Evolutionary conservation across 2,113 vertebrate species (phyloP), one percentile per base, ranked within the genome.

Genomic region (Murina feae): DNA sequence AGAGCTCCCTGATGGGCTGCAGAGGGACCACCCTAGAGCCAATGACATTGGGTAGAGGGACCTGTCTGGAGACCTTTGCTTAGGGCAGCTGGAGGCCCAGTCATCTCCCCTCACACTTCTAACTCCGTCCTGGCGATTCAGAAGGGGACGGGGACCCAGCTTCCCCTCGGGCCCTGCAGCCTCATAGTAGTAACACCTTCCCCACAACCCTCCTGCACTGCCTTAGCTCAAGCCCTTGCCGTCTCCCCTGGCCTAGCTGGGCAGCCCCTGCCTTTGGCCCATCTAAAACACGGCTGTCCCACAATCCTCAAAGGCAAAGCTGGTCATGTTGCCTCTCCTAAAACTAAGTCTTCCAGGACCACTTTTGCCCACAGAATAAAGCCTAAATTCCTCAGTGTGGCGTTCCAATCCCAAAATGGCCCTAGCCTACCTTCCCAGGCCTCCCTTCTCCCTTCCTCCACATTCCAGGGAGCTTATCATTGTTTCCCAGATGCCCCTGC

Each of bases 71-170:
- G 39, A 14, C n/a, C 35, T 53, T 60, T 2, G 14, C 23, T 80
- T n/a, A 16, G 32, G 86, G 28, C 5, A n/a, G 6, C 16, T 37
- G 4, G 75, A 71, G 39, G n/a, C 18, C 35, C 35, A 21, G 1
- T 11, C 0, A 0, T 60, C 37, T 82, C 20, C 39, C 5, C 21
- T 37, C 25, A 37, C 4, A 23, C 35, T 74, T 42, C 68, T 76
- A 39, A 58, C 1, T 44, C 28, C 79, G 35, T 89, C 28, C 25
- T 9, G 0, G 23, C 49, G 49, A 35, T 12, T 42, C 23, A 68
- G 32, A 4, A 32, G 4, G 0, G 0, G 14, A 13, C 2, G 1
- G 9, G 2, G 2, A 18, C 53, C 5, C 16, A 86, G n/a, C 20
- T 79, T 75, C 2, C 1, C 4, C 21, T 44, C 30, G 35, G 44